Conservation (phyloP, 2,113 vertebrate species). For the Eurystomus gularis region DNA sequence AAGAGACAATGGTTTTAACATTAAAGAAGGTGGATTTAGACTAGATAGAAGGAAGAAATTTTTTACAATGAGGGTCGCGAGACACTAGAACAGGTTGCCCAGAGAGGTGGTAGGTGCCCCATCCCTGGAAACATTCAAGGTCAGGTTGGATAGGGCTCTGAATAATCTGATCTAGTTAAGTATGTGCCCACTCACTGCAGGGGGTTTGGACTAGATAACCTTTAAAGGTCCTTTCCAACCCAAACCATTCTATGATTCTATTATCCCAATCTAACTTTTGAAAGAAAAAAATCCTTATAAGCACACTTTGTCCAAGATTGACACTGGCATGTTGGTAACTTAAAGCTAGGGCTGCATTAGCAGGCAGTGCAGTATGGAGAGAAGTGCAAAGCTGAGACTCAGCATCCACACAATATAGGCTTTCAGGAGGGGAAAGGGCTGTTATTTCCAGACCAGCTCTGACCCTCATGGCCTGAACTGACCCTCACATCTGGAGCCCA, state of each 20-base stretch:
- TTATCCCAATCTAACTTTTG: neutral
- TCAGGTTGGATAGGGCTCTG: too few species aligned
- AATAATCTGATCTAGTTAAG: neutral
- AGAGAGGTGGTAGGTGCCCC: neutral
- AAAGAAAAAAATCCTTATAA: neutral
- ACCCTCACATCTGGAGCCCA: neutral
- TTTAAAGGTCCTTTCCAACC: neutral
- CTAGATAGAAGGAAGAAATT: too few species aligned
- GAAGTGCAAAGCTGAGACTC: neutral
- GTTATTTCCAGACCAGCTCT: neutral
- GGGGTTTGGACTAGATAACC: neutral
- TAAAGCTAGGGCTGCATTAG: neutral
- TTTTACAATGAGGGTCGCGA: too few species aligned
- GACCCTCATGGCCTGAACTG: neutral
- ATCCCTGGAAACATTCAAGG: neutral
- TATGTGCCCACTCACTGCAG: neutral
- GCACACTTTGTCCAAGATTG: neutral
- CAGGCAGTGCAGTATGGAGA: neutral
- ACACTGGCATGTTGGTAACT: rapidly evolving
- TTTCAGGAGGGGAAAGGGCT: neutral
- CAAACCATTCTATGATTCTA: neutral
- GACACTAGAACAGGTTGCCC: neutral
- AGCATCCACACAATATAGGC: rapidly evolving
- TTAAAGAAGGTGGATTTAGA: too few species aligned
- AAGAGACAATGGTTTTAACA: too few species aligned